A percentile compares a stretch with the other conserved stretches of the same genome.
Conservation (phyloP, 2,888 invertebrate genomes). For the Dryomyza anilis region DNA sequence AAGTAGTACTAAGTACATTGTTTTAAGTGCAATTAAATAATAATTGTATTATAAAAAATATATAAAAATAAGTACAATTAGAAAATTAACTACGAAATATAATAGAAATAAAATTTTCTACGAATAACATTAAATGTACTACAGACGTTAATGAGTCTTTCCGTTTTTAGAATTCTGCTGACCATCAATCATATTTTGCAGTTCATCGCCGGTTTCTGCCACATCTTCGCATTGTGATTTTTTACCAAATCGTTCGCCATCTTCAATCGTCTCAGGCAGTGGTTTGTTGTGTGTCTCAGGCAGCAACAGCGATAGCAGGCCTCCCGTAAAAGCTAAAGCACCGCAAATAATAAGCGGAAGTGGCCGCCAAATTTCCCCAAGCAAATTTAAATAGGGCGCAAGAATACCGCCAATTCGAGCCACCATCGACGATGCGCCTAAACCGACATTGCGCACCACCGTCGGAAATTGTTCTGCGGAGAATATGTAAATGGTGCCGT, state of each 20-base stretch:
- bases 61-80: too few relatives aligned
- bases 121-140: neutral
- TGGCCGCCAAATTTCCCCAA: slow-evolving; percentile 68
- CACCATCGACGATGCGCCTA: slow-evolving; percentile 85
- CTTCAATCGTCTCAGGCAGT: slow-evolving; percentile 80
- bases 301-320: slow-evolving; percentile 71
- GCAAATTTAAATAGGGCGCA: slow-evolving; percentile 79
- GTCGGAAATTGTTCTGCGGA: slow-evolving; percentile 79
- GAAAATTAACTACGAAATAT: too few relatives aligned
- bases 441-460: slow-evolving; percentile 81
- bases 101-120: too few relatives aligned
- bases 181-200: slow-evolving; percentile 39
- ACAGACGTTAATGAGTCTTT: neutral
- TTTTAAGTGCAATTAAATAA: too few relatives aligned
- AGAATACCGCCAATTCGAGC: slow-evolving; percentile 76
- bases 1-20: too few relatives aligned
- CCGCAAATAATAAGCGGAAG: slow-evolving; percentile 79
- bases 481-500: slow-evolving; percentile 75
- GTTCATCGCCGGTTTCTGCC: slow-evolving; percentile 42
- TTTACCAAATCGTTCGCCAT: slow-evolving; percentile 73
- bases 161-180: slow-evolving; percentile 12
- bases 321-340: slow-evolving; percentile 72
- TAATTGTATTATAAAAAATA: too few relatives aligned
- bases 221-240: slow-evolving; percentile 33
- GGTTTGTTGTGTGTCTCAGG: slow-evolving; percentile 81